These are phyloP conservation scores for Oligia strigilis DNA, from an alignment of 2,888 invertebrate species.

Conservation along the genomic window DNA sequence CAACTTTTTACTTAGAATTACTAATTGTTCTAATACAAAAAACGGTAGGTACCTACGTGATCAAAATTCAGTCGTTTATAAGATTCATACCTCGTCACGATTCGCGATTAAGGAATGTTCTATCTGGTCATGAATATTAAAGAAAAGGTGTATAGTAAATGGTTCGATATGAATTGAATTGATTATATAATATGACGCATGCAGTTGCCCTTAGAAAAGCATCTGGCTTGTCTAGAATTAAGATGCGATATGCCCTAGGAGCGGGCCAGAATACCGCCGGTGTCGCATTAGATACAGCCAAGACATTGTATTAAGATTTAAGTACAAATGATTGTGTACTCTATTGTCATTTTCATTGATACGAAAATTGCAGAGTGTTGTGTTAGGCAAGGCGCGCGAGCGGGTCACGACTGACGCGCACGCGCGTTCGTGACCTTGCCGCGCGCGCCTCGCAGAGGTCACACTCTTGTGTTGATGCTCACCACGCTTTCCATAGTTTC, in stretches of 20 bases:
- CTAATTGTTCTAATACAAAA: slow-evolving; percentile 26
- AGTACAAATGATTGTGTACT: slow-evolving; percentile 81
- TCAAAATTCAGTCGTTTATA: slow-evolving; percentile 10
- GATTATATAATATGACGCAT: slow-evolving; percentile 48
- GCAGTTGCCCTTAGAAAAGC: slow-evolving; percentile 54
- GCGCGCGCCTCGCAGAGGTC: slow-evolving; percentile 88
- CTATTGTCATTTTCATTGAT: slow-evolving; percentile 79
- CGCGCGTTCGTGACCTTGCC: slow-evolving; percentile 91
- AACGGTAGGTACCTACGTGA: background rate
- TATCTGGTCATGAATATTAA: slow-evolving; percentile 23
- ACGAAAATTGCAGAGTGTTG: slow-evolving; percentile 77
- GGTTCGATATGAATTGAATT: slow-evolving; percentile 25
- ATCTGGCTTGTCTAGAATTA: slow-evolving; percentile 73
- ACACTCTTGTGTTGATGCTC: slow-evolving; percentile 86
- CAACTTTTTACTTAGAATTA: slow-evolving; percentile 17
- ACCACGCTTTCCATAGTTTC: slow-evolving; percentile 79
- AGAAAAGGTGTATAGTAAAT: slow-evolving; percentile 30
- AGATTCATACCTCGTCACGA: slow-evolving; percentile 11
- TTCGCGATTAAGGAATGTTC: slow-evolving; percentile 26
- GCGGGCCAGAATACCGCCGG: slow-evolving; percentile 66
- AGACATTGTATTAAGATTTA: slow-evolving; percentile 76
- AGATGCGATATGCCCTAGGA: slow-evolving; percentile 74
- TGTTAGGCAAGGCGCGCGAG: slow-evolving; percentile 81
- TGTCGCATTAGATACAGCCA: slow-evolving; percentile 78
- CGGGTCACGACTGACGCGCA: slow-evolving; percentile 90